Evolutionary conservation across 2,797 vertebrate species (phyloP).

Genomic region (Eulemur mongoz): DNA sequence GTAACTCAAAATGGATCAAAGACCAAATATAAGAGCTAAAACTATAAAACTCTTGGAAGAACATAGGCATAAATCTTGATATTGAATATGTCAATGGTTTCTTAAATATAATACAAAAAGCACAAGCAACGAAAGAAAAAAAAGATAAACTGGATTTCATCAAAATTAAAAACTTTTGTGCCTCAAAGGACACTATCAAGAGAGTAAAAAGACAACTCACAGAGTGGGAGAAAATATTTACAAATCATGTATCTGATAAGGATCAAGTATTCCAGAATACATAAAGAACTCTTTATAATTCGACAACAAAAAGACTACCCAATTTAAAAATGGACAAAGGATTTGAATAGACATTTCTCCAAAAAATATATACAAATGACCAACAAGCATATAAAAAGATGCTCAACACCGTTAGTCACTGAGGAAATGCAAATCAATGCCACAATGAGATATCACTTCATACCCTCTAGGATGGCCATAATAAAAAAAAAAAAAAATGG

Average conservation of each 20-base stretch:
- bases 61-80: background rate
- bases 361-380: background rate
- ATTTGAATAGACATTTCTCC: background rate
- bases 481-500: background rate
- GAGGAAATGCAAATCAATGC: slow-evolving; percentile 19
- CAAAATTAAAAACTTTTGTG: slow-evolving; percentile 20
- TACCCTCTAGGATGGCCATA: background rate
- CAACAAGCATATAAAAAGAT: background rate
- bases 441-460: background rate
- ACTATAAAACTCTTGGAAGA: background rate
- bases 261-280: background rate
- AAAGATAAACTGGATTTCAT: background rate
- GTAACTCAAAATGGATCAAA: background rate
- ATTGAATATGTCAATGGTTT: background rate
- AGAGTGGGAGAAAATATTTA: background rate
- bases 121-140: background rate
- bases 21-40: background rate
- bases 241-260: background rate
- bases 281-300: background rate
- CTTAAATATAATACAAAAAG: slow-evolving; percentile 37
- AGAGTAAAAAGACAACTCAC: background rate
- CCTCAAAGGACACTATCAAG: background rate
- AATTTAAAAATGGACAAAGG: background rate
- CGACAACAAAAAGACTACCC: background rate
- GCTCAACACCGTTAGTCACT: background rate